phyloP scores from a whole-genome alignment of 1,140 invertebrate species.

The Frieseomelitta varia region DNA sequence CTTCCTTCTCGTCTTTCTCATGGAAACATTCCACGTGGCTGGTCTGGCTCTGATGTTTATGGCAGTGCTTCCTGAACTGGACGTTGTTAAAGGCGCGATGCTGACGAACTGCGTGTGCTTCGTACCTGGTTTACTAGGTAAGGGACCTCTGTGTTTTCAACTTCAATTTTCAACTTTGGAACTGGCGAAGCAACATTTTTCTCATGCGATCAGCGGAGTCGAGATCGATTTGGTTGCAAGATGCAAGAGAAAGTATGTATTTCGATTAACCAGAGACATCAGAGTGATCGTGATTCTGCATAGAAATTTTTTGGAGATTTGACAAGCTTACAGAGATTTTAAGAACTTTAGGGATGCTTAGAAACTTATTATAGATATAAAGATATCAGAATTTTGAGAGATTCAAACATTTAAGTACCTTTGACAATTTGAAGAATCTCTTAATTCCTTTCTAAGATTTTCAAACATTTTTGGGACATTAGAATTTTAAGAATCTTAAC shows the following conservation, averaged over 20 bases:
- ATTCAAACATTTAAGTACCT: too few relatives aligned
- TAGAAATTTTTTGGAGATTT: background rate
- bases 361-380: background rate
- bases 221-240: background rate
- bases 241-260: background rate
- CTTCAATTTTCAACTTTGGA: background rate
- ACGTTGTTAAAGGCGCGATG: conserved; percentile 96
- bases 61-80: conserved; percentile 93
- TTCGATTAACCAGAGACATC: background rate
- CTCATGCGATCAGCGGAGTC: background rate
- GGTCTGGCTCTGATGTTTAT: conserved; percentile 93
- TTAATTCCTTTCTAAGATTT: too few relatives aligned
- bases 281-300: background rate
- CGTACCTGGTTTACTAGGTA: conserved; percentile 90
- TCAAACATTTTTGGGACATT: too few relatives aligned
- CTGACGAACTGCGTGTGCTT: conserved; percentile 96
- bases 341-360: background rate
- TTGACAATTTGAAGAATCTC: too few relatives aligned
- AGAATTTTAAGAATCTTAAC: too few relatives aligned
- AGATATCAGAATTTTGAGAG: too few relatives aligned
- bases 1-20: conserved; percentile 88
- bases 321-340: too few relatives aligned
- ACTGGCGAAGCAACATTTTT: background rate
- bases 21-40: conserved; percentile 93
- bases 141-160: conserved; percentile 44